Base-by-base conservation (phyloP, 2,888 invertebrate genomes). In the Spicauda simplicius region DNA sequence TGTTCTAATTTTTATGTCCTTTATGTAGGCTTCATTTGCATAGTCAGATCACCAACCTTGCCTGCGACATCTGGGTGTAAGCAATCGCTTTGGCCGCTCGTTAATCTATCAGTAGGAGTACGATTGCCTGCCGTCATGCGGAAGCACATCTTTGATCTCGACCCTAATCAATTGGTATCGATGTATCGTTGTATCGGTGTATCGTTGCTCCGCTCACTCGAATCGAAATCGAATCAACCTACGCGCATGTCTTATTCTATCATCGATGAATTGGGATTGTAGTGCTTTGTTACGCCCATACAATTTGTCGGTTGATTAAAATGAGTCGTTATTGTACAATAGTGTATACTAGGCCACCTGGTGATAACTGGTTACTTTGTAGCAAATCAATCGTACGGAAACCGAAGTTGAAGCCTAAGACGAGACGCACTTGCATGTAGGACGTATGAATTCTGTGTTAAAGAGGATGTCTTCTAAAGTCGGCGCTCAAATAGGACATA, bases 101-200 rank as follows among this genome's bases (percentile, higher is more conserved):
- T 75, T 74, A 75, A 75, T 77, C 76, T 76, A 77, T 76, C 74
- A 73, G 71, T 73, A 71, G 72, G 73, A 72, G 69, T 68, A 72
- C 72, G 72, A 74, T 73, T 66, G 77, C 77, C 77, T 74, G 76
- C 80, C 76, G 80, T 83, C 86, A 85, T 78, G 88, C 86, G 87
- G 89, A 88, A 89, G 86, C 83, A 82, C 82, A 86, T 87, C 87
- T 87, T 86, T 86, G 89, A 88, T 88, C 87, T 86, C 80, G 75
- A 75, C 77, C 78, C 80, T 85, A 88, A 89, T 89, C 88, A 87
- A 87, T 86, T 84, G 80, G 80, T 83, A 86, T 83, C 85, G 80
- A 85, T 82, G 82, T 78, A 25, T 25, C 25, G 25, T 25, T 25
- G 25, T 25, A 25, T 25, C n/a, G 25, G 25, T 25, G 25, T 25